phyloP scores from a whole-genome alignment of 2,113 vertebrate species.

The Camelus dromedarius region DNA sequence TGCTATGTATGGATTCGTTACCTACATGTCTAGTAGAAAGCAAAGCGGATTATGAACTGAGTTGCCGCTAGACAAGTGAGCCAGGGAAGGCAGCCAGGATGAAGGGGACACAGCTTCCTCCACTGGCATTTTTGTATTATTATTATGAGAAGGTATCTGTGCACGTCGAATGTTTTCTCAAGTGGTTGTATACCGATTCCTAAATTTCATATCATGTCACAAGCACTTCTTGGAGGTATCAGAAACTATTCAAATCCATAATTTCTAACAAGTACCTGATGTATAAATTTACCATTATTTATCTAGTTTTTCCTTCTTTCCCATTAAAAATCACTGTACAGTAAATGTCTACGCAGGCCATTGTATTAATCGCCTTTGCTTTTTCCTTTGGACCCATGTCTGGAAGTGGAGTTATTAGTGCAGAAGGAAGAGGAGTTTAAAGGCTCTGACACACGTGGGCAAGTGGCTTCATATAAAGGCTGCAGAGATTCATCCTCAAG shows the following conservation, averaged over 20 bases:
- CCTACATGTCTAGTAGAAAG: background rate
- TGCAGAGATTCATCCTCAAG: accelerated
- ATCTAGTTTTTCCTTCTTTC: background rate
- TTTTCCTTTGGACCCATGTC: background rate
- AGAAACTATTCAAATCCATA: background rate
- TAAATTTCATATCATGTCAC: background rate
- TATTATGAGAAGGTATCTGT: background rate
- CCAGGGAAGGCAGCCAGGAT: accelerated
- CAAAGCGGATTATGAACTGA: background rate
- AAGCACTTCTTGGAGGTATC: background rate
- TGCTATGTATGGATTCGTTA: background rate
- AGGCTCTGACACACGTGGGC: accelerated
- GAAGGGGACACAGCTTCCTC: background rate
- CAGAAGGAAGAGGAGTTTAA: background rate
- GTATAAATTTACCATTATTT: background rate
- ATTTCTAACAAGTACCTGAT: background rate
- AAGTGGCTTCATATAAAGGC: accelerated
- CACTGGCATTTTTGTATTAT: too few species aligned
- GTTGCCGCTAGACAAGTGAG: background rate
- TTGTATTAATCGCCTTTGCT: background rate
- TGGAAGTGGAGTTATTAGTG: background rate
- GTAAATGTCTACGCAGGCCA: accelerated
- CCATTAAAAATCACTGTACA: background rate
- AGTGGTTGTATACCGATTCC: accelerated
- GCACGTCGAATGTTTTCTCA: accelerated